Conservation (phyloP, 1,140 invertebrate species). For the Bombus waltoni region DNA sequence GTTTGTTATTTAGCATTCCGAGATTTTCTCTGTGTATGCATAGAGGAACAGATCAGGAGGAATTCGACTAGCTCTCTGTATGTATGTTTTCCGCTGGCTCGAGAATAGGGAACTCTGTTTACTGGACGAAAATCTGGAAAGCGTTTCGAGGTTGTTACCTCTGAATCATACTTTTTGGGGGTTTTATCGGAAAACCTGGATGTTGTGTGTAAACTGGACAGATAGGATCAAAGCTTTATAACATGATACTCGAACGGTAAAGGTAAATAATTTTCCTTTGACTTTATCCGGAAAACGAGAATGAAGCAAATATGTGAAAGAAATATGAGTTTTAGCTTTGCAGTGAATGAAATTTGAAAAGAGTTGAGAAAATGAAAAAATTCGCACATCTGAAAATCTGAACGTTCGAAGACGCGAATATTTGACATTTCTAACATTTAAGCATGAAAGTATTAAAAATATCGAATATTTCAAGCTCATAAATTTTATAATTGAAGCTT, state of each 20-base stretch:
- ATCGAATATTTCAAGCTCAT: no score
- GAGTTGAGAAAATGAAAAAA: background rate
- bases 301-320: background rate
- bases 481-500: background rate
- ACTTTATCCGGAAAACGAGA: background rate
- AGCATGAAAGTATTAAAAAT: no score
- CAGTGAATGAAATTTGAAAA: background rate
- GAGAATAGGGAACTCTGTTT: background rate
- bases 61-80: background rate
- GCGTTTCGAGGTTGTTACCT: background rate
- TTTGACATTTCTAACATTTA: no score
- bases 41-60: background rate
- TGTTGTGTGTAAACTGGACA: background rate
- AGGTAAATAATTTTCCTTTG: background rate
- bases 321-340: background rate
- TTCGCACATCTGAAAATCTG: background rate
- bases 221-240: background rate
- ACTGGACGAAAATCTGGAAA: background rate
- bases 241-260: background rate
- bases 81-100: background rate
- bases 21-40: background rate
- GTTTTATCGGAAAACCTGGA: background rate
- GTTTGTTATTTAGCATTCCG: background rate
- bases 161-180: background rate
- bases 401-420: no score